Evolutionary conservation across 1,140 invertebrate genomes (phyloP).

Genomic region (Zaprionus camerounensis): DNA sequence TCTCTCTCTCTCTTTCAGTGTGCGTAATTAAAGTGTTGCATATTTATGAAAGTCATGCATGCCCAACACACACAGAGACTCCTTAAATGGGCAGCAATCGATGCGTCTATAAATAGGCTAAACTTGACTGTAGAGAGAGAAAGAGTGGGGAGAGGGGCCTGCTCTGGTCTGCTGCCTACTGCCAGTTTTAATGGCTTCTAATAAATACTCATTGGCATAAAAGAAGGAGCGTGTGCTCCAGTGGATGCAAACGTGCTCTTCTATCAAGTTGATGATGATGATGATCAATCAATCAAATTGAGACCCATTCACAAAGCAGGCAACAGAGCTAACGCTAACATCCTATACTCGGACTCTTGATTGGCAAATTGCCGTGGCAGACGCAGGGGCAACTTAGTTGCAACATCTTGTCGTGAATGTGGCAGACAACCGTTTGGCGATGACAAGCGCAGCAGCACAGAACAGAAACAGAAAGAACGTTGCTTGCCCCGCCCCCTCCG

Average conservation of each 20-base stretch:
- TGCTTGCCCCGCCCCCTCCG: conserved; percentile 13
- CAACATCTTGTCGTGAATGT: conserved; percentile 35
- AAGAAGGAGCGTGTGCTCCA: conserved; percentile 63
- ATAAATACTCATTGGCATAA: conserved; percentile 70
- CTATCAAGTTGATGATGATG: conserved; percentile 3
- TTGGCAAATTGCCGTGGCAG: conserved; percentile 50
- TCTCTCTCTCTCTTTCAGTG: background rate
- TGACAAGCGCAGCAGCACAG: conserved; percentile 39
- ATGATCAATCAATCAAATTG: conserved; percentile 58
- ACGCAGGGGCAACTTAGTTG: conserved; percentile 49
- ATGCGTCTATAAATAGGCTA: conserved; percentile 56
- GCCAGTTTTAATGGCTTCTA: conserved; percentile 64
- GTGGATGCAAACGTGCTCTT: conserved; percentile 9
- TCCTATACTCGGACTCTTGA: conserved; percentile 47
- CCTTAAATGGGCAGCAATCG: conserved; percentile 54
- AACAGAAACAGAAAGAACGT: conserved; percentile 2
- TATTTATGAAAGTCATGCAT: conserved; percentile 74
- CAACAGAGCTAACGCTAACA: conserved; percentile 26
- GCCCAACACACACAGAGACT: background rate
- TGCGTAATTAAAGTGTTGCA: conserved; percentile 72
- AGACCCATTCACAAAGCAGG: conserved; percentile 39
- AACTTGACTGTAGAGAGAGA: background rate
- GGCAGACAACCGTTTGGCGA: conserved; percentile 56
- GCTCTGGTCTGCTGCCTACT: conserved; percentile 3
- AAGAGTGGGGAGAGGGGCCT: background rate